Conservation (phyloP, 2,888 invertebrate species). For the Callyntrura guangdongensis region DNA sequence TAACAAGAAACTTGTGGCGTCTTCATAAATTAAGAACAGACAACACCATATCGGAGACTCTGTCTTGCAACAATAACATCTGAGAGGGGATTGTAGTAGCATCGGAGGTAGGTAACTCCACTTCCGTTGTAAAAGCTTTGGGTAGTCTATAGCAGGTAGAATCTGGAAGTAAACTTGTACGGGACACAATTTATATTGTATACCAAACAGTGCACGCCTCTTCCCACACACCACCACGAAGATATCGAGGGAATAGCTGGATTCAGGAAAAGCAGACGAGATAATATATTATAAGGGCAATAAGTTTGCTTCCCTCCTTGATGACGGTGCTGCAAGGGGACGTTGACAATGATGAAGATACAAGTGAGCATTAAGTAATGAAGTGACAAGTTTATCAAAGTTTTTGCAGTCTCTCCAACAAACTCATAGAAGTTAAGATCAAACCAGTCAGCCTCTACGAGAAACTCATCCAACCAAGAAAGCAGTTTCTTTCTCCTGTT, state of each 20-base stretch:
- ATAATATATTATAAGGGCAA: conserved; percentile 29
- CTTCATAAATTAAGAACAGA: conserved; percentile 31
- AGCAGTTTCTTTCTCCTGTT: conserved; percentile 20
- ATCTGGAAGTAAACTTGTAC: too few relatives aligned
- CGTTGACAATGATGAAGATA: conserved; percentile 70
- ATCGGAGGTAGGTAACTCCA: neutral
- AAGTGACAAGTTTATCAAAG: conserved; percentile 76
- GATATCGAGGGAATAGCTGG: conserved; percentile 54
- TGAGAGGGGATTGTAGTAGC: conserved; percentile 30
- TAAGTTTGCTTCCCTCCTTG: neutral
- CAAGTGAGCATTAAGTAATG: conserved; percentile 69
- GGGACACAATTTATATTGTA: too few relatives aligned
- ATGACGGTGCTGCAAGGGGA: conserved; percentile 27
- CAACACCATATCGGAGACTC: neutral
- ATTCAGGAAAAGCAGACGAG: conserved; percentile 2
- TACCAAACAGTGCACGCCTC: neutral
- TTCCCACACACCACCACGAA: neutral
- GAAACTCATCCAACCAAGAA: conserved; percentile 65
- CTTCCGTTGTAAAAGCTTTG: conserved; percentile 3
- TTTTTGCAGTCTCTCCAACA: conserved; percentile 58
- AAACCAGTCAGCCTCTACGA: conserved; percentile 23
- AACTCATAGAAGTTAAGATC: conserved; percentile 24
- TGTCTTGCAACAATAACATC: conserved; percentile 32
- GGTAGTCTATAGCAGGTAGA: too few relatives aligned
- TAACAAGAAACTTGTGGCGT: conserved; percentile 46